Evolutionary conservation across 2,797 vertebrate genomes (phyloP).

Genomic region (Muscicapa striata): DNA sequence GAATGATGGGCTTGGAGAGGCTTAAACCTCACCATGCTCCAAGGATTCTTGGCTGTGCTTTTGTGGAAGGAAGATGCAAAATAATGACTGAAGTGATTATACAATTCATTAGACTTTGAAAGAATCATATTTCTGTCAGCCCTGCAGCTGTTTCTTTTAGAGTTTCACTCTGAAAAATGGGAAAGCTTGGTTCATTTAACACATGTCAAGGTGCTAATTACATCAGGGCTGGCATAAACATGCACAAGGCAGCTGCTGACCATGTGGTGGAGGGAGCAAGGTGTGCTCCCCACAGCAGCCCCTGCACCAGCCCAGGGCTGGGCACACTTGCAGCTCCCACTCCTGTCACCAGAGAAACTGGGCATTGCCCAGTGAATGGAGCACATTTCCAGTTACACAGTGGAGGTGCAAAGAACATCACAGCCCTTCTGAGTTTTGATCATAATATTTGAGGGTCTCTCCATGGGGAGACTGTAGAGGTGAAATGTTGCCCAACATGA

Average conservation of each 20-base stretch:
- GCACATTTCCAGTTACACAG: background rate
- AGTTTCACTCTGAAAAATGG: constrained; percentile 32
- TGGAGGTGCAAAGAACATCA: background rate
- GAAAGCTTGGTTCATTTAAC: constrained; percentile 46
- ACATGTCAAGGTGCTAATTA: constrained; percentile 53
- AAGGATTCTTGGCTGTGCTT: background rate
- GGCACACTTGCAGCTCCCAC: background rate
- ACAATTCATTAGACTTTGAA: constrained; percentile 52
- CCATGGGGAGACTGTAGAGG: background rate
- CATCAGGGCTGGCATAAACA: constrained; percentile 16
- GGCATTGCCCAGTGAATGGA: fast-evolving
- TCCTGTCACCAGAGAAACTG: background rate
- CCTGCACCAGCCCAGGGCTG: fast-evolving
- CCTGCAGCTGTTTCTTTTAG: constrained; percentile 50
- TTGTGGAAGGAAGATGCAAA: constrained; percentile 20
- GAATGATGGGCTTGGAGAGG: background rate
- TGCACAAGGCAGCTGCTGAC: constrained; percentile 46
- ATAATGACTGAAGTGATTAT: constrained; percentile 48
- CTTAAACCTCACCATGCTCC: background rate
- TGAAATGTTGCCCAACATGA: background rate
- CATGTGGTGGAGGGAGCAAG: background rate
- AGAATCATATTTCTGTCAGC: constrained; percentile 56
- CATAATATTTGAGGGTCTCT: background rate
- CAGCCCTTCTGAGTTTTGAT: background rate
- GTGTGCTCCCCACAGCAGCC: background rate